Evolutionary conservation across 2,888 invertebrate genomes (phyloP), one percentile per base, ranked within the genome.

Genomic region (Chrysolina haemoptera): DNA sequence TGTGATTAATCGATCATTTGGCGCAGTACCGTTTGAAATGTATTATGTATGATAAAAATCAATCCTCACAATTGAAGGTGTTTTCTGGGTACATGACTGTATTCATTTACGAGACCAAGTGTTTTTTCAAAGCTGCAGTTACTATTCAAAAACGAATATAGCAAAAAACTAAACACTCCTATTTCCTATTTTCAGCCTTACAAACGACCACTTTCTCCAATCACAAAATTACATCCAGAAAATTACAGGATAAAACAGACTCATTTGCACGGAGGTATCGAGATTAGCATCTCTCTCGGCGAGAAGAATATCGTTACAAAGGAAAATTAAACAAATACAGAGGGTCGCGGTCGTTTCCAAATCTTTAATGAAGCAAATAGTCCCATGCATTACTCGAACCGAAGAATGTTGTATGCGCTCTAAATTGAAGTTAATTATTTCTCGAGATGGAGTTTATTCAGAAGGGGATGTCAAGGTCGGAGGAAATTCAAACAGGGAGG

Each of bases 321-420:
- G 59, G 35, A 22, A 59, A 59, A 59, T 59, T 59, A 35, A 59
- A 59, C 59, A 59, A 59, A 59, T 59, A 35, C 59, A n/a, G 35
- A 22, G 35, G 35, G 27, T 27, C 59, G 27, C 35, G 35, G 27
- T 27, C 59, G 27, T 59, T 27, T 35, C 59, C 59, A 18, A 35
- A 35, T 27, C 27, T 59, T 8, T 59, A n/a, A 59, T 35, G 59
- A 16, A 22, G 59, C 27, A 59, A 16, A 35, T 59, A 59, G 16
- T 59, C 59, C 16, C 59, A n/a, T n/a, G n/a, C 59, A 59, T 59
- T 59, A 35, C 9, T 6, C 27, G 35, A 59, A 27, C 59, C 14
- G 59, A n/a, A n/a, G n/a, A 27, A 35, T 35, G 35, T n/a, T 59
- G 27, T 59, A 59, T 22, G 35, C 27, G 59, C 59, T 35, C 27